Base-by-base conservation (phyloP, 2,797 vertebrate species). In the Helarctos malayanus region DNA sequence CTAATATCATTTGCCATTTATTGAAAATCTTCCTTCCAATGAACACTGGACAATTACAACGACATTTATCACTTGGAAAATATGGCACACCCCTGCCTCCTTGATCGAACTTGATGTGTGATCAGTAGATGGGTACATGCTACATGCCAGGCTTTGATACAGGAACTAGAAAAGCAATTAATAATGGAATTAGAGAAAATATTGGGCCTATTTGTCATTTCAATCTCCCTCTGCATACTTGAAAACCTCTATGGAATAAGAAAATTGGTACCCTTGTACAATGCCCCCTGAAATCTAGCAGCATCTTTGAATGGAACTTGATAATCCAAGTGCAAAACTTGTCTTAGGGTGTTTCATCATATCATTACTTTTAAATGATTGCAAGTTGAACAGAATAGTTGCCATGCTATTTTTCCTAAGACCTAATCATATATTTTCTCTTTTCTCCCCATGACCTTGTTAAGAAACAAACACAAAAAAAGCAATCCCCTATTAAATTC, bases 181-280 rank as follows among this genome's bases (percentile, higher is more conserved):
- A 75, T 84, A 93, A 97, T 84, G 35, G 45, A 91, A 93, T 96
- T 63, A 93, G 93, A 95, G 79, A 88, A 95, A 96, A 79, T 71
- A 79, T 65, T 93, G 71, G 79, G 49, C 4, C 63, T 90, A 78
- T 93, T 84, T 92, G 45, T 90, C 78, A 91, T 87, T 94, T 92
- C 41, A 38, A 0, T 47, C 54, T 96, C 87, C 45, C 76, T 91
- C 35, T 56, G 13, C 27, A 94, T 83, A 80, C 63, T 95, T 35
- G 38, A 87, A 92, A 89, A 79, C 41, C n/a, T 85, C 63, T 73
- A 16, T 45, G 21, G 54, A 89, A 95, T 89, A 75, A 81, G 49
- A 73, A 93, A 96, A 89, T 19, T 89, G 80, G 88, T 38, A 91
- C 25, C 45, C 52, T 65, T 79, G 11, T 56, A 56, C 15, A 25